phyloP scores from a whole-genome alignment of 2,797 vertebrate genomes.

The Anolis apletophallus region DNA sequence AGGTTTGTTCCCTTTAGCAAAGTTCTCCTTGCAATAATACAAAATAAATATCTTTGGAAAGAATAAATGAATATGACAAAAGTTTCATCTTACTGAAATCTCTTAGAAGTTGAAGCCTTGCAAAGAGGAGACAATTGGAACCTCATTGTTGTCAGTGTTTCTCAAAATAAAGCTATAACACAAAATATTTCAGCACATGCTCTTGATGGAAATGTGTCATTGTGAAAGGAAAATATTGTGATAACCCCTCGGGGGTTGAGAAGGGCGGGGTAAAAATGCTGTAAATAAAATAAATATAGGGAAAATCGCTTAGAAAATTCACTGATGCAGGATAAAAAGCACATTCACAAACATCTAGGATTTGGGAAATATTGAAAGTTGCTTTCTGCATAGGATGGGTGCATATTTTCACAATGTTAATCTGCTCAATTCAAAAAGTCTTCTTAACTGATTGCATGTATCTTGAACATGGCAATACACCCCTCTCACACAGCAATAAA shows the following conservation, averaged over 20 bases:
- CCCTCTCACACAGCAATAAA: background rate
- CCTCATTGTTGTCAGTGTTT: constrained; percentile 11
- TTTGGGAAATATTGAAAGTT: background rate
- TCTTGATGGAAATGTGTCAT: constrained; percentile 9
- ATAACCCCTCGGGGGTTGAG: too few relatives aligned
- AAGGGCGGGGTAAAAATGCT: too few relatives aligned
- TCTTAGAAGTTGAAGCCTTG: constrained; percentile 13
- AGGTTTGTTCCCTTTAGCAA: background rate
- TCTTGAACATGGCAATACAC: background rate
- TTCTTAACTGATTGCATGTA: background rate
- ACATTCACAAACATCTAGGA: background rate
- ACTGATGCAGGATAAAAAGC: background rate
- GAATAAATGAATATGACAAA: constrained; percentile 17
- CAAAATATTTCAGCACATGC: background rate
- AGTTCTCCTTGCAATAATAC: background rate
- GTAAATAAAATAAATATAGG: too few relatives aligned
- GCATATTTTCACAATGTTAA: background rate
- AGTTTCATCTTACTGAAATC: constrained; percentile 15
- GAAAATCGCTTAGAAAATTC: constrained; percentile 12
- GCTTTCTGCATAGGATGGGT: background rate
- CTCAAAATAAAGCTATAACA: constrained; percentile 25
- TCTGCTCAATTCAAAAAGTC: background rate
- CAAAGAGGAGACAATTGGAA: constrained; percentile 14
- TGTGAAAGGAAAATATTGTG: constrained; percentile 19
- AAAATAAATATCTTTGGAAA: background rate